Evolutionary conservation across 2,888 invertebrate genomes (phyloP), one percentile per base, ranked within the genome.

Genomic region (Yponomeuta malinellus): DNA sequence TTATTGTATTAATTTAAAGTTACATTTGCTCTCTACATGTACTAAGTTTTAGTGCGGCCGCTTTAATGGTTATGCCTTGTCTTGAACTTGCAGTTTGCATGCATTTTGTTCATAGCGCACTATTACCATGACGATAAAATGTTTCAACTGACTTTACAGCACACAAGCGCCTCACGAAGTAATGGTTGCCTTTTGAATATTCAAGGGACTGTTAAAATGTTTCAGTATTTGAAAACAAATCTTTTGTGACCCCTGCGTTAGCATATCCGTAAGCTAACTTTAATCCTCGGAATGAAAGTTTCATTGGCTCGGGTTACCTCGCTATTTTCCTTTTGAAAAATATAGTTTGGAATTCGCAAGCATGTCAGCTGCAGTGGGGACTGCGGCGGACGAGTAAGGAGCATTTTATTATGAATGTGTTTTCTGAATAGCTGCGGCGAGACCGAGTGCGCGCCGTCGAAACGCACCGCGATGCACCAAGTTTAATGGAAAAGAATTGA

Each of bases 401-500:
- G 88, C 87, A 87, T 90, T 90, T 90, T 91, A 90, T 90, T 90
- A 90, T 88, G 90, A 91, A 92, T 90, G 89, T 91, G 86, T 90
- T 90, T 87, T 86, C 83, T 87, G 86, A 86, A 87, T 84, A 84
- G 83, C 70, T 70, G 69, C 78, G 81, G 79, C 82, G 81, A 84
- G 83, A 83, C 83, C 52, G 15, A 59, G 52, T 59, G 52, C 52
- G 52, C 52, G 81, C 74, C 80, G 82, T 81, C 80, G 82, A 84
- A 89, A 90, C 89, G 89, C 90, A 89, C 85, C 78, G 79, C 88
- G 86, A 88, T 90, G 90, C 88, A 89, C 88, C 89, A 89, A 92
- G 86, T 92, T 91, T 91, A 92, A 91, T 92, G 90, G 91, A 91
- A 91, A 91, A 91, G 92, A 91, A 91, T 91, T 91, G 91, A 92